A percentile compares a stretch with the other conserved stretches of the same genome.
phyloP scores from a whole-genome alignment of 1,140 invertebrate genomes.

The Drosophila pandora region DNA sequence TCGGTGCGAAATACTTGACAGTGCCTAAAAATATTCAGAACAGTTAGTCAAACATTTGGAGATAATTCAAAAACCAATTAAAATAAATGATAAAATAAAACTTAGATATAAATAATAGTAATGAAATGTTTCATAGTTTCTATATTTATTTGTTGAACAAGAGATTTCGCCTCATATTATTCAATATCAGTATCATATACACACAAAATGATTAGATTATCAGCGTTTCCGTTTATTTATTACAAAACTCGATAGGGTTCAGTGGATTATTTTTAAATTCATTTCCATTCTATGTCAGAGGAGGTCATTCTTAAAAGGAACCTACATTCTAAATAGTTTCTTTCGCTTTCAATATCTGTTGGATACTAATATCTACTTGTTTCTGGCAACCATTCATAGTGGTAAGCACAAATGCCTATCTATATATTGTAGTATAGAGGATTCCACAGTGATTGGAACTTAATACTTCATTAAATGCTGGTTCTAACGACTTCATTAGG shows the following conservation, averaged over 20 bases:
- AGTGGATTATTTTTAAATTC: constrained; percentile 15
- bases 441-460: neutral
- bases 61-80: neutral
- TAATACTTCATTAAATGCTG: constrained; percentile 31
- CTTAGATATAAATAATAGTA: neutral
- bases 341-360: constrained; percentile 13
- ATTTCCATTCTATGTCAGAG: constrained; percentile 18
- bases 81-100: constrained; percentile 7
- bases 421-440: neutral
- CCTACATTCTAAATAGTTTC: constrained; percentile 2
- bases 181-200: constrained; percentile 1
- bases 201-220: constrained; percentile 7
- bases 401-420: constrained; percentile 11
- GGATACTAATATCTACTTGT: constrained; percentile 2
- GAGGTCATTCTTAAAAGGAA: constrained; percentile 2
- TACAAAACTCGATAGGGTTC: constrained; percentile 5
- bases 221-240: constrained; percentile 15
- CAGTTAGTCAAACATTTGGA: constrained; percentile 44
- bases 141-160: neutral
- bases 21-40: constrained; percentile 76
- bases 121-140: neutral
- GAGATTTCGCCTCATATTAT: neutral
- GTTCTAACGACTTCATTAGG: neutral
- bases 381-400: neutral
- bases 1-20: constrained; percentile 85